Percentiles rank a stretch among this genome's conserved stretches.
These are phyloP conservation scores for Drosophila imparisetae DNA, from an alignment of 2,888 invertebrate species.

Conservation along the genomic window DNA sequence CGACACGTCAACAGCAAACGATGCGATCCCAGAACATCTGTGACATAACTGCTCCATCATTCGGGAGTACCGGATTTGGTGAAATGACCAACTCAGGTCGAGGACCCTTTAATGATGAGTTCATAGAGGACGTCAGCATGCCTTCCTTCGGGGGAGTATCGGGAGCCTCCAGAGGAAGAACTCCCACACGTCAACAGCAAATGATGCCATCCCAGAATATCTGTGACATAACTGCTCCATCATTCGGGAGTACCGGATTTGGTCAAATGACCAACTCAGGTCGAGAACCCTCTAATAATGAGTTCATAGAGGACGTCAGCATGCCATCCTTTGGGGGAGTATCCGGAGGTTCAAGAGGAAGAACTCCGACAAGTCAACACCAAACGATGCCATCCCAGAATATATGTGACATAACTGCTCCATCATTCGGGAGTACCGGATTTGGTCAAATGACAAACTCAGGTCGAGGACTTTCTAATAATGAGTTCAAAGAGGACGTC, in stretches of 20 bases:
- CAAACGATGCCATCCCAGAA: not conserved
- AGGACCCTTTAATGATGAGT: not conserved
- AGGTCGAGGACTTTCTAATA: accelerated
- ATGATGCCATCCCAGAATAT: conserved; percentile 8
- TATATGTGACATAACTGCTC: not conserved
- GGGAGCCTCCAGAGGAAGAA: not conserved
- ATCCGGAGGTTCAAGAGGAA: not conserved
- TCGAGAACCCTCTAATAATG: not conserved
- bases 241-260: not conserved
- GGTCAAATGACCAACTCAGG: not conserved
- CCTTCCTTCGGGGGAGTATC: not conserved
- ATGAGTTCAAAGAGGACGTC: not conserved
- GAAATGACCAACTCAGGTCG: not conserved
- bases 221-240: conserved; percentile 4
- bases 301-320: not conserved
- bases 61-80: not conserved
- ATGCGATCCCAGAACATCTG: not conserved
- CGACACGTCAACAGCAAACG: not conserved
- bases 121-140: not conserved
- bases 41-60: not conserved
- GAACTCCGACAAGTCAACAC: not conserved
- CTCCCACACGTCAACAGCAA: not conserved
- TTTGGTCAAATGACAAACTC: not conserved
- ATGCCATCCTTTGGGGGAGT: not conserved
- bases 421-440: not conserved